Evolutionary conservation across 2,888 invertebrate genomes (phyloP).

Genomic region (Amphipyra tragopoginis): DNA sequence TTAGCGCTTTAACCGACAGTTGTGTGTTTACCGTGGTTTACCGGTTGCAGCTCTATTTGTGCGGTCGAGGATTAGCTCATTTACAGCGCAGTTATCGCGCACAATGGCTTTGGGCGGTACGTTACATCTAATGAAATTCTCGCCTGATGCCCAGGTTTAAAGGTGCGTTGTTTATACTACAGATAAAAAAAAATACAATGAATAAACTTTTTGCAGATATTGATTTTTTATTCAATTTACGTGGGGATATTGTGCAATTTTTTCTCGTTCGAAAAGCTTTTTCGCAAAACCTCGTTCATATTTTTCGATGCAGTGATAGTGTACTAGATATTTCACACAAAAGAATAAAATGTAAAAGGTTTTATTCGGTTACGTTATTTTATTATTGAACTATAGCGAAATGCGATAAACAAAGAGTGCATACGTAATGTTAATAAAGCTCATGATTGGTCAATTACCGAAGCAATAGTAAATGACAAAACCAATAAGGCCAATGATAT

Average conservation of each 20-base stretch:
- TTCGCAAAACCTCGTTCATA: constrained; percentile 39
- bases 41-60: constrained; percentile 43
- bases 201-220: constrained; percentile 5
- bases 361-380: constrained; percentile 27
- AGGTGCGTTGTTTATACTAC: constrained; percentile 7
- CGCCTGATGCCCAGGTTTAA: constrained; percentile 24
- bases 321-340: constrained; percentile 16
- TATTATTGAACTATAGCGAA: neutral
- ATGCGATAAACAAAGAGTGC: neutral
- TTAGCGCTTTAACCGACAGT: constrained; percentile 39
- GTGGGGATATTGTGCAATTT: constrained; percentile 18
- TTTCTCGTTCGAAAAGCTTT: constrained; percentile 36
- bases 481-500: constrained; percentile 55
- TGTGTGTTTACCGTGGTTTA: constrained; percentile 39
- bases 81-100: constrained; percentile 39
- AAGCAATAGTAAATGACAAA: constrained; percentile 42
- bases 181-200: constrained; percentile 7
- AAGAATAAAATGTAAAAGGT: constrained; percentile 29
- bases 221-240: constrained; percentile 30
- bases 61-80: constrained; percentile 36
- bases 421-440: constrained; percentile 29
- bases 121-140: constrained; percentile 46
- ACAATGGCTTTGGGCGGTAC: constrained; percentile 30
- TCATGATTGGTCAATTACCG: constrained; percentile 46
- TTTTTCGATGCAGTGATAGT: constrained; percentile 27